Evolutionary conservation across 1,140 invertebrate genomes (phyloP).

Genomic region (Bemisia tabaci): DNA sequence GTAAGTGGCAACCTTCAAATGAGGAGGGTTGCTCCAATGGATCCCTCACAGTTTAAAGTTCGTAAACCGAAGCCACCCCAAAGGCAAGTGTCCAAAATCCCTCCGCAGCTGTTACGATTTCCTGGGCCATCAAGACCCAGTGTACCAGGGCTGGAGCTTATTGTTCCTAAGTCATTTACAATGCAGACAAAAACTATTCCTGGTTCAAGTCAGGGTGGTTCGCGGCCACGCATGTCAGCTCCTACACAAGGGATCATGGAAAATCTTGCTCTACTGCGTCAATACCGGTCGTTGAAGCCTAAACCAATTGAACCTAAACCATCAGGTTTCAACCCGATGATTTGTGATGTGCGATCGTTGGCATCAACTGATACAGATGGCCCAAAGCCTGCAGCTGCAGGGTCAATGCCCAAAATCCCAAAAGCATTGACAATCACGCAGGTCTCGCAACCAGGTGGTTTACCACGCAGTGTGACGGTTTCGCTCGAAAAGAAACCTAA

Average conservation of each 20-base stretch:
- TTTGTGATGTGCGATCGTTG: constrained; percentile 32
- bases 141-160: neutral
- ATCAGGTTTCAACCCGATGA: constrained; percentile 29
- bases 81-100: neutral
- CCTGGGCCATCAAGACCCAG: neutral
- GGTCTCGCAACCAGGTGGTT: constrained; percentile 4
- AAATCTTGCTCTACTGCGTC: neutral
- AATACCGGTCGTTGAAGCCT: neutral
- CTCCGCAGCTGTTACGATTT: neutral
- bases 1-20: too few relatives aligned
- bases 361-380: constrained; percentile 27
- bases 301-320: neutral
- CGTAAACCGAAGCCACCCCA: too few relatives aligned
- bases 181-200: neutral
- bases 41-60: too few relatives aligned
- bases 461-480: neutral
- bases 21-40: too few relatives aligned
- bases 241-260: neutral
- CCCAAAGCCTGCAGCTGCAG: constrained; percentile 9
- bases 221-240: neutral
- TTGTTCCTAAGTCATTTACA: neutral
- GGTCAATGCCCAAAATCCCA: constrained; percentile 18
- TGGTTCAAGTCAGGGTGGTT: neutral
- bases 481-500: constrained; percentile 13
- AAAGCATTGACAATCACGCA: constrained; percentile 17